These are phyloP conservation scores for Pitangus sulphuratus DNA, from an alignment of 2,797 vertebrate genomes.

Conservation along the genomic window DNA sequence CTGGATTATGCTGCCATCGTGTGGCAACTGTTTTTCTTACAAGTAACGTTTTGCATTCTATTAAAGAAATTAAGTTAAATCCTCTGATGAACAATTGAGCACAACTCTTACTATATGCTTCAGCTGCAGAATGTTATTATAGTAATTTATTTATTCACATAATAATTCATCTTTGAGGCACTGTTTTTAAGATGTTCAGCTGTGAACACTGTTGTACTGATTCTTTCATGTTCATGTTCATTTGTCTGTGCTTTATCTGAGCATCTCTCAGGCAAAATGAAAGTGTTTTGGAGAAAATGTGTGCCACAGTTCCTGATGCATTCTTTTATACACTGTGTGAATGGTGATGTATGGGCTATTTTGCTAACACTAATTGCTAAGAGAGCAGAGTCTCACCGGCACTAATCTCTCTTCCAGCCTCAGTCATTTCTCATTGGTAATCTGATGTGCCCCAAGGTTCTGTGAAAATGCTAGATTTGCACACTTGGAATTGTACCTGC, in stretches of 20 bases:
- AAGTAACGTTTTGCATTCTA: background rate
- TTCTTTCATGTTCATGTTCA: background rate
- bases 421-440: background rate
- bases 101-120: background rate
- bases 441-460: no score
- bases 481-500: background rate
- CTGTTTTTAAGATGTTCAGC: background rate
- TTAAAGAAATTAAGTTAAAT: background rate
- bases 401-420: background rate
- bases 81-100: background rate
- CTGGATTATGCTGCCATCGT: conserved; percentile 66
- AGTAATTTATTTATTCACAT: background rate
- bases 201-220: background rate
- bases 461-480: background rate
- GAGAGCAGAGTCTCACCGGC: background rate
- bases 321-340: background rate
- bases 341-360: background rate
- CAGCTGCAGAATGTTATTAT: background rate
- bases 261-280: background rate
- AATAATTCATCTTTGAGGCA: background rate
- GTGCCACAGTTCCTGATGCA: background rate
- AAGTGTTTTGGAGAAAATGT: background rate
- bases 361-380: background rate
- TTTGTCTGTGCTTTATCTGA: background rate
- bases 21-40: conserved; percentile 24